Conservation (phyloP, 2,797 vertebrate species). For the Syndactyla subalaris region DNA sequence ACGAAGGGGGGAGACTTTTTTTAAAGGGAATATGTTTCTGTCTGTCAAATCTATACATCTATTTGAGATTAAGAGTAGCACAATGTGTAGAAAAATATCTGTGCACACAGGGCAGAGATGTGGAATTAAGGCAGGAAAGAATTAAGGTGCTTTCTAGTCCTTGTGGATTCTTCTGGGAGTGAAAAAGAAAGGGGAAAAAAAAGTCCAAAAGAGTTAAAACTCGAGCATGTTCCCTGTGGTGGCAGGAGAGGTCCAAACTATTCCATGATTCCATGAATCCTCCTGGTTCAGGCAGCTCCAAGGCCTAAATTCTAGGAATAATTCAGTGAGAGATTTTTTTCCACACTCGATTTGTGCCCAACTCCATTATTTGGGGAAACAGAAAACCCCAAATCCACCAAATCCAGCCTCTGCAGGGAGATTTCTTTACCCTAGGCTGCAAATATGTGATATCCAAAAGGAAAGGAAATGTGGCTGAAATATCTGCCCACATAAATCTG, state of each 20-base stretch:
- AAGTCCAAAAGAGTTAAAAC: background rate
- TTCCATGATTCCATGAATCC: background rate
- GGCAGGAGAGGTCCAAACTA: background rate
- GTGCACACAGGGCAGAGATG: background rate
- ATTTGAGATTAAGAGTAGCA: background rate
- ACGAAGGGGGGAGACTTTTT: background rate
- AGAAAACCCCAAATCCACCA: background rate
- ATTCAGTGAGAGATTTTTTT: background rate
- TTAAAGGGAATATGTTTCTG: background rate
- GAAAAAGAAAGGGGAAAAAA: background rate
- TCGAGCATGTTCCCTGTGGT: background rate
- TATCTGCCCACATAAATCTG: background rate
- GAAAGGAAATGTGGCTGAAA: background rate
- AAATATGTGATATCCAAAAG: background rate
- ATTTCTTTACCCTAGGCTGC: background rate
- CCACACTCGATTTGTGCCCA: background rate
- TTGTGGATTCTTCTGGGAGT: background rate
- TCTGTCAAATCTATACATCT: background rate
- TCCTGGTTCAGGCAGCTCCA: background rate
- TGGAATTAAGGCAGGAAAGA: background rate
- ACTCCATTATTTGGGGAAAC: background rate
- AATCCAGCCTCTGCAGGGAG: background rate
- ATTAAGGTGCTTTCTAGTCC: background rate
- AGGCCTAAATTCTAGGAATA: background rate
- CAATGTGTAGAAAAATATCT: accelerated